phyloP scores from a whole-genome alignment of 1,140 invertebrate genomes.

The Sweltsa coloradensis region DNA sequence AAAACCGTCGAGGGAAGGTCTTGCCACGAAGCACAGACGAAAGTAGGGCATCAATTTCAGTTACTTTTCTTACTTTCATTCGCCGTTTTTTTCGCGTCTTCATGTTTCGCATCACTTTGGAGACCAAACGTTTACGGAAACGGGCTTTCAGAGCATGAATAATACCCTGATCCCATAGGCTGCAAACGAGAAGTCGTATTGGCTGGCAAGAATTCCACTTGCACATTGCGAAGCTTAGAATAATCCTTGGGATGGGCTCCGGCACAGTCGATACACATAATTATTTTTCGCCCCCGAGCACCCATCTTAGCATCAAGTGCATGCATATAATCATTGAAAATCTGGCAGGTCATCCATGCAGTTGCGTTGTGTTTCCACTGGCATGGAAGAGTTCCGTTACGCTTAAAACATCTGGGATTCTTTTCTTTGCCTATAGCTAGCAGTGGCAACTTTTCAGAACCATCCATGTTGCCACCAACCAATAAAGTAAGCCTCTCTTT shows the following conservation, averaged over 20 bases:
- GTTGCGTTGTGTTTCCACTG: constrained; percentile 22
- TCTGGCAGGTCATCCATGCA: constrained; percentile 25
- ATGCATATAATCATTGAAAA: background rate
- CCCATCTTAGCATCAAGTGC: background rate
- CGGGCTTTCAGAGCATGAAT: constrained; percentile 21
- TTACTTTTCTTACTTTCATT: too few relatives aligned
- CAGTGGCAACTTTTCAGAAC: constrained; percentile 19
- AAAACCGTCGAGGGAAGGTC: background rate
- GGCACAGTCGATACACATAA: background rate
- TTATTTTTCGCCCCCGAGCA: background rate
- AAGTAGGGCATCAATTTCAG: background rate
- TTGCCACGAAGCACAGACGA: background rate
- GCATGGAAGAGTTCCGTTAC: constrained; percentile 16
- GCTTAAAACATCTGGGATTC: constrained; percentile 25
- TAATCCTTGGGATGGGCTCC: constrained; percentile 6
- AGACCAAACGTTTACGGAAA: background rate
- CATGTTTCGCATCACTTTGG: background rate
- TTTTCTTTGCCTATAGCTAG: constrained; percentile 25
- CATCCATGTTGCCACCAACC: constrained; percentile 22
- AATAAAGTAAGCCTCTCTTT: constrained; percentile 30
- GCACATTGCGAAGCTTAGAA: constrained; percentile 25
- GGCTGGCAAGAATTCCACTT: constrained; percentile 31
- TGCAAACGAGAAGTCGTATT: constrained; percentile 35
- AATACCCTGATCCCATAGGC: constrained; percentile 34
- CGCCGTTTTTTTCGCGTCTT: background rate